Conservation (phyloP, 2,888 invertebrate genomes). For the Drosophila paranaensis region DNA sequence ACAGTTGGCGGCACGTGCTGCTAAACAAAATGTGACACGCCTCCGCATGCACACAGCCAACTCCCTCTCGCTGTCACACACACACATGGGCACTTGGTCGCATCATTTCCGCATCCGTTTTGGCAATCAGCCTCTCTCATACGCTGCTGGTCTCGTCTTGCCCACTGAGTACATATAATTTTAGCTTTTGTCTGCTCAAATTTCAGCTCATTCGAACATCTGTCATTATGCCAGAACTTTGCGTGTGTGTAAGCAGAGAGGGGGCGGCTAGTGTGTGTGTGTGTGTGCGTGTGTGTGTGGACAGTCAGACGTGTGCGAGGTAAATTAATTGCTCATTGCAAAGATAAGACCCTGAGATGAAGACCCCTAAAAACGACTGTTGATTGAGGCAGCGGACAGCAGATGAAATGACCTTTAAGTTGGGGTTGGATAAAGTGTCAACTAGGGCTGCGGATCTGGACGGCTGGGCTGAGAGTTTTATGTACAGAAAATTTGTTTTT, state of each 20-base stretch:
- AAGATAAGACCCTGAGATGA: slow-evolving; percentile 34
- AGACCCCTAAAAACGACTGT: slow-evolving; percentile 22
- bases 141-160: slow-evolving; percentile 1
- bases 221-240: slow-evolving; percentile 29
- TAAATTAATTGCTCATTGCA: slow-evolving; percentile 64
- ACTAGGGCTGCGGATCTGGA: too few species aligned
- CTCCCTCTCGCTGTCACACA: neutral
- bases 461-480: neutral
- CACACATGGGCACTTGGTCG: slow-evolving; percentile 40
- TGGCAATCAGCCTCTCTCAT: slow-evolving; percentile 58
- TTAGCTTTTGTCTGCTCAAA: slow-evolving; percentile 54
- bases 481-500: neutral
- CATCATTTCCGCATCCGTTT: slow-evolving; percentile 77
- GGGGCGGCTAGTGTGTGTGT: neutral
- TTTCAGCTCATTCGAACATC: slow-evolving; percentile 40
- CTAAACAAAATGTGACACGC: slow-evolving; percentile 69
- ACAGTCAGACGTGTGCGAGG: slow-evolving; percentile 15
- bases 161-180: slow-evolving; percentile 44
- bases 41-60: neutral
- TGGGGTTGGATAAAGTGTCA: neutral
- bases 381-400: slow-evolving; percentile 25
- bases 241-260: neutral
- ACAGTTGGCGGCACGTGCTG: slow-evolving; percentile 66
- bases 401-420: slow-evolving; percentile 3
- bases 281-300: neutral